phyloP scores from a whole-genome alignment of 2,888 invertebrate species.

The Galeruca laticollis region DNA sequence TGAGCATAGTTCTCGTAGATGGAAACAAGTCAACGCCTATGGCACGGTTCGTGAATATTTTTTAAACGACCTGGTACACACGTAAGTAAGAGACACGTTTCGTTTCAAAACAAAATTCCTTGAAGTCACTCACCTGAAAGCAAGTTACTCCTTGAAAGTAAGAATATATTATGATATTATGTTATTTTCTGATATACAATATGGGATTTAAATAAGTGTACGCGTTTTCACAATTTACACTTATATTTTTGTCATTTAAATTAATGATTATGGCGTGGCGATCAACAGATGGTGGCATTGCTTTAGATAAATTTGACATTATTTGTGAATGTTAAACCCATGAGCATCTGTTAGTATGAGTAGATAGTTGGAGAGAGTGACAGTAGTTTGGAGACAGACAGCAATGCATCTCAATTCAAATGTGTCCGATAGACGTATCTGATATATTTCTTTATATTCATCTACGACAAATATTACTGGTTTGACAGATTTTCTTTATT shows the following conservation, averaged over 20 bases:
- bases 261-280: neutral
- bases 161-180: neutral
- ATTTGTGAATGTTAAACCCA: too few relatives aligned
- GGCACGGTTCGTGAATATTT: constrained; percentile 7
- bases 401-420: too few relatives aligned
- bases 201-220: constrained; percentile 15
- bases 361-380: too few relatives aligned
- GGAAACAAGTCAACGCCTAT: constrained; percentile 10
- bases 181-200: constrained; percentile 7
- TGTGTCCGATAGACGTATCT: too few relatives aligned
- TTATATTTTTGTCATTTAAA: neutral
- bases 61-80: constrained; percentile 9
- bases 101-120: constrained; percentile 30
- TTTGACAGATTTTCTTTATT: too few relatives aligned
- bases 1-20: neutral
- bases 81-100: constrained; percentile 17
- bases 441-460: too few relatives aligned
- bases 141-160: constrained; percentile 22
- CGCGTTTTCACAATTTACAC: too few relatives aligned
- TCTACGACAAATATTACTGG: too few relatives aligned
- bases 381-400: too few relatives aligned
- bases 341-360: too few relatives aligned
- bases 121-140: constrained; percentile 26
- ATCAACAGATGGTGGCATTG: too few relatives aligned
- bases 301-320: too few relatives aligned